Base-by-base conservation (phyloP, 2,888 invertebrate genomes). In the Dynastes tityus region DNA sequence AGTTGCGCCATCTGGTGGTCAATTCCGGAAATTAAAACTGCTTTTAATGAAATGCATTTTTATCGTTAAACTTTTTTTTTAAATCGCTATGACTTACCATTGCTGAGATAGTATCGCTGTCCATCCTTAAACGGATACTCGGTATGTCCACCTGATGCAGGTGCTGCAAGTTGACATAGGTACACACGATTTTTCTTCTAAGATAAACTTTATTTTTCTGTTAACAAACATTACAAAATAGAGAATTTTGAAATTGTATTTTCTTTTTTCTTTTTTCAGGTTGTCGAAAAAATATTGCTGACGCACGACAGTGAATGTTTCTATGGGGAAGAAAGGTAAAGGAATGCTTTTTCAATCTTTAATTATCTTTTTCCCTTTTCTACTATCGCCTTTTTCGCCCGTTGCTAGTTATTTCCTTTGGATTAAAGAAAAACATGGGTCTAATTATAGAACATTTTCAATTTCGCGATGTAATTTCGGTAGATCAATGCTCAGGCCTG, bases 261-360 rank as follows among this genome's bases (percentile, higher is more conserved):
- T 71, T 0, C 22, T 22, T 22, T 22, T 22, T 22, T 65, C 55
- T 73, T 55, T 78, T 78, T 74, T 55, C 77, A 71, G 63, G 27
- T 63, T 70, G 64, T 63, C 78, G 32, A 65, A 49, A 58, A 78
- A 65, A 78, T 78, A 78, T 73, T 64, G 78, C 74, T 73, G 78
- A 78, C 74, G 65, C 67, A 55, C 73, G 37, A 67, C 32, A 64
- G 32, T 53, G 37, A 40, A 65, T 74, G 76, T 53, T 76, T 67
- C 65, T 67, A 76, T 65, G 76, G 76, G 53, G 55, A 58, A 76
- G 55, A 67, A 76, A 67, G 67, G 76, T 64, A 75, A 75, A 27
- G 37, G 71, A 71, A 53, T 55, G 37, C 55, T 71, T 70, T 58
- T 68, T 51, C 49, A 45, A 40, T 22, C 53, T 70, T 53, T 71